Conservation (phyloP, 2,797 vertebrate species). For the Moxostoma hubbsi region DNA sequence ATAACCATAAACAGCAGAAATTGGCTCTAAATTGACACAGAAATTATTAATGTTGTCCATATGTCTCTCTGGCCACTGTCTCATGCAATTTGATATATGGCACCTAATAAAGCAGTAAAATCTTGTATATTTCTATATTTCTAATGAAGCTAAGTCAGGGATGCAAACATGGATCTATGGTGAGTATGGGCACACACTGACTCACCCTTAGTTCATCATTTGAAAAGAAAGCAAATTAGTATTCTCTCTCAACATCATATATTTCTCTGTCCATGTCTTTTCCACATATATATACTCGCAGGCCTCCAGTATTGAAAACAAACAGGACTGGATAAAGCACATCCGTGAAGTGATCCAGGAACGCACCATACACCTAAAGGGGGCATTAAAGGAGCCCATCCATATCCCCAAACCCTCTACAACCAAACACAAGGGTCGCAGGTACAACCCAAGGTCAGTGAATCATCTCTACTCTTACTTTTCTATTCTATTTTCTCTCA, state of each 20-base stretch:
- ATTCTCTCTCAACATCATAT: constrained; percentile 1
- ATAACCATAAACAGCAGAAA: background rate
- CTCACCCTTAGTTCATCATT: constrained; percentile 58
- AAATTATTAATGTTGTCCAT: constrained; percentile 69
- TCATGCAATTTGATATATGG: constrained; percentile 65
- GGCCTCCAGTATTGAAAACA: constrained; percentile 98
- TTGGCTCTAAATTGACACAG: constrained; percentile 41
- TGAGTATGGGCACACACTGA: constrained; percentile 79
- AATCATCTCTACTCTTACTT: constrained; percentile 25
- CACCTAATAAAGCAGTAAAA: constrained; percentile 77
- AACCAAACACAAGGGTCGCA: constrained; percentile 91
- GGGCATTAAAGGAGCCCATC: constrained; percentile 96
- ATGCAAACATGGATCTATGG: constrained; percentile 87
- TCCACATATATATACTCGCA: constrained; percentile 60
- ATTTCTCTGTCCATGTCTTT: background rate
- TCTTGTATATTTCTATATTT: constrained; percentile 83
- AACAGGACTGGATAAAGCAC: constrained; percentile 99
- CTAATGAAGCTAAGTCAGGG: constrained; percentile 87
- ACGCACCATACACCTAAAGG: constrained; percentile 94
- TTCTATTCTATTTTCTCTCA: background rate
- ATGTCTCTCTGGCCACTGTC: constrained; percentile 63
- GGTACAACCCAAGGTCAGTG: constrained; percentile 72
- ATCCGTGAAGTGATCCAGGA: constrained; percentile 99
- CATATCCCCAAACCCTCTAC: constrained; percentile 94
- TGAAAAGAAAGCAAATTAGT: constrained; percentile 9